Conservation (phyloP, 2,888 invertebrate species). For the Adelognathus sp. region DNA sequence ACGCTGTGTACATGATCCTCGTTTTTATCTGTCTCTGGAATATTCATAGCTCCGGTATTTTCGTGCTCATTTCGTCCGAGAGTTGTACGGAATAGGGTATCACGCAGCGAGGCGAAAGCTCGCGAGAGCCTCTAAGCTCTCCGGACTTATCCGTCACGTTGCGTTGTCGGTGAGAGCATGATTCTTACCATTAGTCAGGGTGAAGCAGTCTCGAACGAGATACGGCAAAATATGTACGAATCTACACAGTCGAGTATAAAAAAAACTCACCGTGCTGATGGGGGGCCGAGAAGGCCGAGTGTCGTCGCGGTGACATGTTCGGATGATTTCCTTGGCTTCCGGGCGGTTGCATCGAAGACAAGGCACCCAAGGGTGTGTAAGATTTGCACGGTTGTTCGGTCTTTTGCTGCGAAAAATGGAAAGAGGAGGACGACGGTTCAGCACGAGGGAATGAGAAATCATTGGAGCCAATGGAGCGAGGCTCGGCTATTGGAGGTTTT, state of each 20-base stretch:
- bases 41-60: not conserved
- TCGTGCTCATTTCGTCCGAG: slow-evolving; percentile 20
- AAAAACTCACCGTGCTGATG: slow-evolving; percentile 83
- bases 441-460: not conserved
- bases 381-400: slow-evolving; percentile 83
- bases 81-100: slow-evolving; percentile 11
- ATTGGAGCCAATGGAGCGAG: not conserved
- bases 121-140: slow-evolving; percentile 5
- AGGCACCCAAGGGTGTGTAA: slow-evolving; percentile 91
- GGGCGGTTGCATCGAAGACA: slow-evolving; percentile 94
- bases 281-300: slow-evolving; percentile 82
- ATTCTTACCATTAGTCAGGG: slow-evolving; percentile 15
- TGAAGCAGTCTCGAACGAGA: not conserved
- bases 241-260: slow-evolving; percentile 80
- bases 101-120: slow-evolving; percentile 3
- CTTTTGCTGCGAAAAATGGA: slow-evolving; percentile 69
- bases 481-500: not conserved
- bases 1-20: slow-evolving; percentile 1
- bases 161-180: not conserved
- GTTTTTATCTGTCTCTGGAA: slow-evolving; percentile 29
- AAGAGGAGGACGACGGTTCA: not conserved
- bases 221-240: slow-evolving; percentile 65
- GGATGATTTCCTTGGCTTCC: slow-evolving; percentile 82
- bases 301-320: slow-evolving; percentile 79
- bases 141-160: slow-evolving; percentile 25